Evolutionary conservation across 2,113 vertebrate species (phyloP), one percentile per base, ranked within the genome.

Genomic region (Sterrhoptilus dennistouni): DNA sequence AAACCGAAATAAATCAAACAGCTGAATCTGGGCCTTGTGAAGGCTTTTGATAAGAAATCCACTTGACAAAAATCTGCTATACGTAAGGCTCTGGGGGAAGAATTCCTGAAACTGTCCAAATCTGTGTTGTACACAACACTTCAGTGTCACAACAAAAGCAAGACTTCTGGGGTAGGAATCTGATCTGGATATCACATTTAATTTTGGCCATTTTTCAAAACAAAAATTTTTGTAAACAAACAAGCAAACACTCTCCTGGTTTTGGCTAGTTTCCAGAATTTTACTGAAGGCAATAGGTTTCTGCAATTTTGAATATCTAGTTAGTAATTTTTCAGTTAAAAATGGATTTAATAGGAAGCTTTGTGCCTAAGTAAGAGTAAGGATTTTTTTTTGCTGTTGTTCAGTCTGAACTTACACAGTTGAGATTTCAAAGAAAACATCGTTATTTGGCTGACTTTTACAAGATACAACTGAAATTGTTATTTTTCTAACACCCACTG

Each of bases 91-190:
- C 9, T 10, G 25, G 40, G 56, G 45, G 87, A 60, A 57, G 28
- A 78, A 87, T 50, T 85, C 47, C 42, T 75, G 52, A 78, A 93
- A 61, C 12, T 0, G 2, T 38, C 44, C 27, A 66, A 52, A 78
- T 19, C 42, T 66, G 8, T 61, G 33, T 11, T 0, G 0, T 23
- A 36, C 23, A 29, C 2, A 2, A 56, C 31, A 70, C 45, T 68
- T 68, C 29, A 35, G 29, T 6, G 31, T 49, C 0, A 0, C 23
- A 76, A 44, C 18, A 89, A 89, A 79, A 86, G 29, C 54, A 74
- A 89, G 64, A 54, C 12, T 36, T 83, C 21, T 10, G 4, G 25
- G 27, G 33, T 38, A 66, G 36, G 45, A 87, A 57, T 66, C 28
- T 54, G 13, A 80, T 54, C 19, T 14, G 29, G 35, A 22, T 57